Evolutionary conservation across 30 jellyfish, hydroid and myxozoan species (phyloP).

Genomic region (Cassiopea andromeda): DNA sequence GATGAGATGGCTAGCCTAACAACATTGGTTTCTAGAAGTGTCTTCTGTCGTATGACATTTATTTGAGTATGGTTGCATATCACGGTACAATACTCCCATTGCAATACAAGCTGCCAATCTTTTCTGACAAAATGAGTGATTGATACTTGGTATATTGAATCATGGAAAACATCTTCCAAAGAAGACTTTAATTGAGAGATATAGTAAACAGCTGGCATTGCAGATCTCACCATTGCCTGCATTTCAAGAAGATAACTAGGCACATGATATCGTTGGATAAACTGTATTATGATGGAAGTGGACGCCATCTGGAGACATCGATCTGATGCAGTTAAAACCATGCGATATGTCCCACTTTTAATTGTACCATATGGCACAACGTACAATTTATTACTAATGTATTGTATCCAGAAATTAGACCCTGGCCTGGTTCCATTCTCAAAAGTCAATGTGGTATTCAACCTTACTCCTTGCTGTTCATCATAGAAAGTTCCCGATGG

Average conservation of each 20-base stretch:
- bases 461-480: conserved; percentile 50
- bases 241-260: conserved; percentile 26
- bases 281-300: conserved; percentile 31
- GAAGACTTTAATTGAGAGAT: conserved; percentile 47
- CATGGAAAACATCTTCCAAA: conserved; percentile 17
- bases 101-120: not conserved
- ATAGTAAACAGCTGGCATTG: conserved; percentile 28
- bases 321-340: conserved; percentile 66
- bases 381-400: conserved; percentile 30
- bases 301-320: conserved; percentile 70
- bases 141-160: not conserved
- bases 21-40: conserved; percentile 43
- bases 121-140: conserved; percentile 5
- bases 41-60: conserved; percentile 2
- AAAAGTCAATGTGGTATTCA: conserved; percentile 17
- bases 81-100: conserved; percentile 46
- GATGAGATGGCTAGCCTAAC: conserved; percentile 34
- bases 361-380: conserved; percentile 62
- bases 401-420: conserved; percentile 68
- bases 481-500: conserved; percentile 78
- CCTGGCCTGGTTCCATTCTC: conserved; percentile 41
- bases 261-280: not conserved
- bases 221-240: conserved; percentile 5
- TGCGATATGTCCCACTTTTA: conserved; percentile 49
- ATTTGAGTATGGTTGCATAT: conserved; percentile 48